Base-by-base conservation (phyloP, 2,888 invertebrate genomes). In the Eilema depressum region DNA sequence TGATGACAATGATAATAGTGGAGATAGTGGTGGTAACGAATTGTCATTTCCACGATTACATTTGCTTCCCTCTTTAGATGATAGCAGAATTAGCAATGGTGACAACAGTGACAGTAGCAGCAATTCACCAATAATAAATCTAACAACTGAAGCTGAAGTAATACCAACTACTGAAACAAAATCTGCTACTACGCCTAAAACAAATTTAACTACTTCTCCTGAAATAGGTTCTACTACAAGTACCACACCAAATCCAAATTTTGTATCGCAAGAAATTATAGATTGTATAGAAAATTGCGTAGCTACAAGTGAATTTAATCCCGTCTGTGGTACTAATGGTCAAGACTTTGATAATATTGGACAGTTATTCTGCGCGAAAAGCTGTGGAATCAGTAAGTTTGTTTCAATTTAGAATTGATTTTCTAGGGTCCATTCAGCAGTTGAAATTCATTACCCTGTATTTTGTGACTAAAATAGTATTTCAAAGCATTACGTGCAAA, bases 241-340 rank as follows among this genome's bases (percentile, higher is more conserved):
- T 28, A 30, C 17, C 17, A n/a, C 41, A n/a, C 41, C 59, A 53
- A 69, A 12, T 57, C 7, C 60, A 7, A 12, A 71, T 10, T 74
- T 70, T n/a, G 0, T 73, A 53, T 70, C 80, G 59, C 71, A 78
- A 68, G 71, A 73, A 47, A 47, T 71, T 68, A 63, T 71, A 37
- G 68, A 57, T 10, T 85, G 86, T 73, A 76, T 81, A 56, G 63
- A 74, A 14, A 26, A 56, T 8, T 85, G 85, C 28, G 73, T 62
- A 12, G 66, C 78, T 3, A 92, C 94, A 0, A 76, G 87, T 0
- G 90, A 95, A 71, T 93, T 91, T 76, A 95, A 95, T 76, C 95
- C 95, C 0, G 91, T 95, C 0, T 96, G 96, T 80, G 96, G 94
- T 8, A 87, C 89, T 2, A 85, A 95, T 70, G 86, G 86, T 17